Conservation (phyloP, 2,888 invertebrate genomes). For the Drosophila ezoana region DNA sequence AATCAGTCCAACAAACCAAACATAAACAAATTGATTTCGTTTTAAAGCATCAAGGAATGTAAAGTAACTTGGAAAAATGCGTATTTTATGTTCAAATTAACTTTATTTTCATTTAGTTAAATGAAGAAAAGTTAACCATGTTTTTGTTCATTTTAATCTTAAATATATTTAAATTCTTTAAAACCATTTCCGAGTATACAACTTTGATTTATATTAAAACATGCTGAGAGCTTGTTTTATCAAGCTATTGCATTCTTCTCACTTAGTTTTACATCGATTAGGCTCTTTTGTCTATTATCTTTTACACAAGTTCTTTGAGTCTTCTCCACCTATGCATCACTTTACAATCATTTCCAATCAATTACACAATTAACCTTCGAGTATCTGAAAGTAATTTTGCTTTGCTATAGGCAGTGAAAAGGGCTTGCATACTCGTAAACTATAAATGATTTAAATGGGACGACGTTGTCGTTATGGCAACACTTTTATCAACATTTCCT, state of each 20-base stretch:
- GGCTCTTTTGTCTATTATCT: not conserved
- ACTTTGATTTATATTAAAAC: no score
- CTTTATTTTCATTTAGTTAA: no score
- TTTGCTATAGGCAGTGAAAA: conserved; percentile 6
- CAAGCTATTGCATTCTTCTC: not conserved
- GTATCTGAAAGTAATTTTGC: conserved; percentile 4
- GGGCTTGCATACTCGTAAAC: conserved; percentile 19
- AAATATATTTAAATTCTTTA: no score
- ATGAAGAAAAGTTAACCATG: no score
- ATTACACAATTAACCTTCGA: conserved; percentile 34
- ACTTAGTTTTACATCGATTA: not conserved
- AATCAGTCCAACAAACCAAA: no score
- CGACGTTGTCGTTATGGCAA: conserved; percentile 57
- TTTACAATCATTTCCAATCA: conserved; percentile 23
- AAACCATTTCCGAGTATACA: no score
- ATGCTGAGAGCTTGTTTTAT: no score
- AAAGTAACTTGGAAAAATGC: no score
- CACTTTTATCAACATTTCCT: conserved; percentile 70
- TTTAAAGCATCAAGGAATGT: no score
- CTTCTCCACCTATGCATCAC: not conserved
- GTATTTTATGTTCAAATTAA: no score
- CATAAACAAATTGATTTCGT: no score
- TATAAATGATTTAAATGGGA: conserved; percentile 68
- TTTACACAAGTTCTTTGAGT: not conserved
- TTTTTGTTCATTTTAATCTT: no score